phyloP scores from a whole-genome alignment of 2,797 vertebrate genomes.

The Hippocampus kuda region DNA sequence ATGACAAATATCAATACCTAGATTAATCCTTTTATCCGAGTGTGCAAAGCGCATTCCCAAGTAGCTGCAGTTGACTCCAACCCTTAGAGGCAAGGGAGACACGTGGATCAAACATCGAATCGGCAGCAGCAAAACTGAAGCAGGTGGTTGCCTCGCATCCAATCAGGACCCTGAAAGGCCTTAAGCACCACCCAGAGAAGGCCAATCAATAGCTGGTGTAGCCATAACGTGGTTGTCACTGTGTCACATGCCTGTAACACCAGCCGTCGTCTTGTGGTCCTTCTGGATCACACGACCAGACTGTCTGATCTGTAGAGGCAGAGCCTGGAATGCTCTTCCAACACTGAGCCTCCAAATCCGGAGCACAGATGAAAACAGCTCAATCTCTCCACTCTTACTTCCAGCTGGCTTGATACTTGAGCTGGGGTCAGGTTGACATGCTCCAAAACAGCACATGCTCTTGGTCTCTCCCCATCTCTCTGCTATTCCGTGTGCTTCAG shows the following conservation, averaged over 20 bases:
- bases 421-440: constrained; percentile 58
- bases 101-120: constrained; percentile 52
- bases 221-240: constrained; percentile 50
- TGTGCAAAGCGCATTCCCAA: constrained; percentile 33
- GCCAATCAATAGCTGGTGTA: constrained; percentile 56
- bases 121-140: constrained; percentile 43
- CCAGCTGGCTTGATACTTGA: constrained; percentile 64
- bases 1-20: constrained; percentile 21
- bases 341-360: constrained; percentile 53
- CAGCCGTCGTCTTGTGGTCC: constrained; percentile 35
- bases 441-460: constrained; percentile 59
- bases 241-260: constrained; percentile 58
- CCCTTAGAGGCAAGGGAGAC: constrained; percentile 43
- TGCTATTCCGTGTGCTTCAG: constrained; percentile 39
- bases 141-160: constrained; percentile 50
- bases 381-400: constrained; percentile 51
- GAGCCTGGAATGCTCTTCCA: constrained; percentile 44
- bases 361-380: constrained; percentile 53
- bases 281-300: constrained; percentile 41
- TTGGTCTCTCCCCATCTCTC: constrained; percentile 45
- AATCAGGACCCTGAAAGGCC: constrained; percentile 40
- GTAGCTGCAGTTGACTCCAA: constrained; percentile 28
- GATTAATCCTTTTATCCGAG: constrained; percentile 28
- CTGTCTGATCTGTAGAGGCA: constrained; percentile 43
- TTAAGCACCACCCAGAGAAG: constrained; percentile 51